Evolutionary conservation across 1,140 invertebrate genomes (phyloP), one percentile per base, ranked within the genome.

Genomic region (Zaprionus vittiger): DNA sequence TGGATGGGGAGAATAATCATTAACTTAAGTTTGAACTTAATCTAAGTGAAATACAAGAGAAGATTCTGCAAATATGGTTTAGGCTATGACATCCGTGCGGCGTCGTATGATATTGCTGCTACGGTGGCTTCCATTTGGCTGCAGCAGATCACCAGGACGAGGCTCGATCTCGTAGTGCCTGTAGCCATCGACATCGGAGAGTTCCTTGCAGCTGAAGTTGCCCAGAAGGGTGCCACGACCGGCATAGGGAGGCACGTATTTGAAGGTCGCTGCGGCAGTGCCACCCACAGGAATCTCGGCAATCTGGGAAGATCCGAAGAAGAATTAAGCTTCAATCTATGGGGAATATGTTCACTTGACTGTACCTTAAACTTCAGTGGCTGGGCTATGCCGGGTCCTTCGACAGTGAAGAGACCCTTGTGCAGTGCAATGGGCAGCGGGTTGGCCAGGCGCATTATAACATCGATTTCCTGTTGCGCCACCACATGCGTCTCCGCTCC

Each of bases 171-270:
- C 94, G 56, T 95, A 95, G 55, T 95, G 95, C 15, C 95, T 84
- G 92, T 96, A 97, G 9, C 97, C 97, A 85, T 97, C 97, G 1
- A 98, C 96, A 90, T 98, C 97, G 47, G 95, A 95, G 52, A 98
- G 93, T 92, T 98, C 96, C 71, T 95, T 96, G 5, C 96, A 97
- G 52, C 94, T 94, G 91, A 98, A 98, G 90, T 97, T 98, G 1
- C 95, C 96, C 31, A 95, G 94, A 70, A 98, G 95, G 4, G 96
- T 96, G 71, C 95, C 95, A 20, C 95, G 94, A 1, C 97, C 97
- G 1, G 94, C 94, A 82, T 95, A 94, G 1, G 94, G 95, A 4
- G 97, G 97, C 0, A 93, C 95, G 77, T 97, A 94, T 70, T 95
- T 95, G 73, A 97, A 97, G 5, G 94, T 93, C 4, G 95, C 96